Evolutionary conservation across 92 coral and sea anemone genomes (phyloP).

Genomic region (Montipora capitata): DNA sequence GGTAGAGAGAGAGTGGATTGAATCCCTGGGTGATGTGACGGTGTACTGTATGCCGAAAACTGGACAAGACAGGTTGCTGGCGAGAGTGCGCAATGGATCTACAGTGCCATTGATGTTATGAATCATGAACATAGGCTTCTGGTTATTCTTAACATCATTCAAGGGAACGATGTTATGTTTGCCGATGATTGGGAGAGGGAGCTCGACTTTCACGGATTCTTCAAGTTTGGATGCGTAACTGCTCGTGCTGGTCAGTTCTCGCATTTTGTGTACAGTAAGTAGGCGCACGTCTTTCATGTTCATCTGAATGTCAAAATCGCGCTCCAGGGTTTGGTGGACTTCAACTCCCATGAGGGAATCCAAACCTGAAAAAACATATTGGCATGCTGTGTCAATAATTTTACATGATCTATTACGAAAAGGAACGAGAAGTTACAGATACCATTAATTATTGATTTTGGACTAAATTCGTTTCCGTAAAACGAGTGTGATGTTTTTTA

Average conservation of each 20-base stretch:
- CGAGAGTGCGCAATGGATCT: slow-evolving; percentile 78
- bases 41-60: slow-evolving; percentile 87
- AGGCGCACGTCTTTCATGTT: slow-evolving; percentile 88
- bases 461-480: no score
- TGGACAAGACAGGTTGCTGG: slow-evolving; percentile 73
- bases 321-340: slow-evolving; percentile 88
- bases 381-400: no score
- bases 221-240: slow-evolving; percentile 26
- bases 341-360: slow-evolving; percentile 94
- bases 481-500: no score
- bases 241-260: slow-evolving; percentile 76
- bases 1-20: slow-evolving; percentile 69
- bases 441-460: no score
- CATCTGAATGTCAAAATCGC: slow-evolving; percentile 88
- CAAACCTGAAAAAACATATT: slow-evolving; percentile 59
- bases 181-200: slow-evolving; percentile 39
- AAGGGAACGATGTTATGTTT: slow-evolving; percentile 62
- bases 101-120: slow-evolving; percentile 90
- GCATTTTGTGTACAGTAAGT: slow-evolving; percentile 83
- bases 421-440: no score
- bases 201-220: slow-evolving; percentile 20
- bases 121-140: slow-evolving; percentile 79
- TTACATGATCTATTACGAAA: no score
- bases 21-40: slow-evolving; percentile 71
- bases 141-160: slow-evolving; percentile 76